Evolutionary conservation across 2,888 invertebrate species (phyloP).

Genomic region (Hyles lineata): DNA sequence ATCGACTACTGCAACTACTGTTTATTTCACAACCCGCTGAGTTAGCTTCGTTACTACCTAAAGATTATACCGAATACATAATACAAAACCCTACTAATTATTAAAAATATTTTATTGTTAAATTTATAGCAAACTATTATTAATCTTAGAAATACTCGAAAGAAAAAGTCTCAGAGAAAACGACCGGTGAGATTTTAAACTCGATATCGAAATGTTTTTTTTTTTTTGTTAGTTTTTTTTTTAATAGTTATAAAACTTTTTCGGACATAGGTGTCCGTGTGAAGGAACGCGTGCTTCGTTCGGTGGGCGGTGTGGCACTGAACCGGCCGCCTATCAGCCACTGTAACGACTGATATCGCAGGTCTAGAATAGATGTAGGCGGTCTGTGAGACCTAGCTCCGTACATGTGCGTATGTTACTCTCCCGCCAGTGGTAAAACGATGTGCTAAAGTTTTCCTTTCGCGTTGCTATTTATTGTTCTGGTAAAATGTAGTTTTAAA

Average conservation of each 20-base stretch:
- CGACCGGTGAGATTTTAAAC: conserved; percentile 4
- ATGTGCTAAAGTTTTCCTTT: conserved; percentile 6
- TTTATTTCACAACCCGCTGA: conserved; percentile 62
- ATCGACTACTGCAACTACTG: conserved; percentile 49
- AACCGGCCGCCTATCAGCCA: conserved; percentile 68
- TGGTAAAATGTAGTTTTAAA: neutral
- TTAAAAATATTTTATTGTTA: conserved; percentile 31
- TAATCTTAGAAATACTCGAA: neutral
- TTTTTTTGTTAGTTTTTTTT: neutral
- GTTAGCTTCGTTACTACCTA: conserved; percentile 52
- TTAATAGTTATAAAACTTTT: conserved; percentile 37
- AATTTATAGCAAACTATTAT: conserved; percentile 7
- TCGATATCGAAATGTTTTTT: neutral
- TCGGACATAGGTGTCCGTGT: conserved; percentile 40
- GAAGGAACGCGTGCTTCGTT: conserved; percentile 68
- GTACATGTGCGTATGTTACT: conserved; percentile 11
- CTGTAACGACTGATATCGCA: conserved; percentile 67
- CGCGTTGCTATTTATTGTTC: neutral
- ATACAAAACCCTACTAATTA: conserved; percentile 15
- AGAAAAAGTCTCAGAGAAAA: conserved; percentile 1
- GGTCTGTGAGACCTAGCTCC: conserved; percentile 19
- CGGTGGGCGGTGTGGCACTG: conserved; percentile 71
- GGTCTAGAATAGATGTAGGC: conserved; percentile 69
- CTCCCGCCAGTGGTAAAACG: conserved; percentile 1
- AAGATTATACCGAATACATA: conserved; percentile 30